A percentile compares a stretch with the other conserved stretches of the same genome.
Evolutionary conservation across 2,888 invertebrate species (phyloP).

Genomic region (Stenolophus ochropezus): DNA sequence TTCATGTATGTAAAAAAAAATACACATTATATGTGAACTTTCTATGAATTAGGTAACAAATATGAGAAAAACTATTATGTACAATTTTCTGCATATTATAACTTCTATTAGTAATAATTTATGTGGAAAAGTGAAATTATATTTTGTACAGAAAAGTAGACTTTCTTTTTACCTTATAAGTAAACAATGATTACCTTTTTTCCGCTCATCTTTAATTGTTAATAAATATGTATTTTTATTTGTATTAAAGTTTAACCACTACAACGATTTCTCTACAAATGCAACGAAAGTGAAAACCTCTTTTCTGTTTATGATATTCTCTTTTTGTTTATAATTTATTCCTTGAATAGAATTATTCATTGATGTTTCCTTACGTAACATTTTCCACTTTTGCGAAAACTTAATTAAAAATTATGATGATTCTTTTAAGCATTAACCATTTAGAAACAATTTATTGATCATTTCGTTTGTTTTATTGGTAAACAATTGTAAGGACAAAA

Average conservation of each 20-base stretch:
- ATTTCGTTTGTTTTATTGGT: neutral
- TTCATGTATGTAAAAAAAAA: neutral
- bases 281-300: constrained; percentile 24
- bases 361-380: neutral
- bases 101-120: neutral
- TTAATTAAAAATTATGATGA: neutral
- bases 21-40: neutral
- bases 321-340: constrained; percentile 25
- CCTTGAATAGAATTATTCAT: constrained; percentile 12
- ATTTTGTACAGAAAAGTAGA: neutral
- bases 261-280: constrained; percentile 23
- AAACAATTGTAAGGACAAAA: constrained; percentile 17
- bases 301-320: neutral
- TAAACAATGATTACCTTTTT: neutral
- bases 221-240: constrained; percentile 5
- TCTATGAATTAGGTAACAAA: neutral
- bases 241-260: neutral
- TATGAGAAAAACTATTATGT: neutral
- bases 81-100: constrained; percentile 2
- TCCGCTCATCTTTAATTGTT: neutral
- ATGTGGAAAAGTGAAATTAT: neutral
- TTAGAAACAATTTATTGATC: constrained; percentile 12
- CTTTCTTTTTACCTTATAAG: constrained; percentile 4
- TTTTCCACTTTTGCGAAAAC: neutral
- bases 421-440: neutral